Conservation (phyloP, 2,888 invertebrate species). For the Pandemis corylana region DNA sequence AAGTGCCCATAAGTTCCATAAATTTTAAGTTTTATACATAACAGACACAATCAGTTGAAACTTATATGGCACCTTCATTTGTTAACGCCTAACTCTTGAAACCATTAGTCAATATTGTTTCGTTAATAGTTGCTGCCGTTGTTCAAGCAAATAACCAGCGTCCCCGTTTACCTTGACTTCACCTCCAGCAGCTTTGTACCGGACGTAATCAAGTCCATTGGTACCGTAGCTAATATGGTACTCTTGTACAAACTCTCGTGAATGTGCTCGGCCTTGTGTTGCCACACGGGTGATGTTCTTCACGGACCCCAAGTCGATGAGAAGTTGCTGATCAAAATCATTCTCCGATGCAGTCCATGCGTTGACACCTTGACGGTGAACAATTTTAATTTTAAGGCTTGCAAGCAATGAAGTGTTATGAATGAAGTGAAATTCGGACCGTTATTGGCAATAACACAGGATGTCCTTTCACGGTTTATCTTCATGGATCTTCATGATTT, state of each 20-base stretch:
- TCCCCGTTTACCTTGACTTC: slow-evolving; percentile 91
- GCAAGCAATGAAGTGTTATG: slow-evolving; percentile 39
- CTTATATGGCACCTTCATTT: background rate
- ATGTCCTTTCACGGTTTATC: background rate
- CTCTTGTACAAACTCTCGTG: slow-evolving; percentile 96
- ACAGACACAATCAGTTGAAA: background rate
- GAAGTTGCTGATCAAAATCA: slow-evolving; percentile 96
- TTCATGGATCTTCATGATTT: background rate
- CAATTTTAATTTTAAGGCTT: slow-evolving; percentile 54
- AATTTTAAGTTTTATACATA: too few relatives aligned
- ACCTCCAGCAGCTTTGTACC: slow-evolving; percentile 95
- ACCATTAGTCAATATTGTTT: background rate
- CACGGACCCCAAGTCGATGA: slow-evolving; percentile 94
- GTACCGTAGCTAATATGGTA: slow-evolving; percentile 97
- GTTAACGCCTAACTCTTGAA: background rate
- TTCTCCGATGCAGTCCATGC: slow-evolving; percentile 96
- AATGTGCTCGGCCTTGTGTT: slow-evolving; percentile 95
- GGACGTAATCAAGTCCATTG: slow-evolving; percentile 94
- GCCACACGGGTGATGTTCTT: slow-evolving; percentile 95
- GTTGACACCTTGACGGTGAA: slow-evolving; percentile 88
- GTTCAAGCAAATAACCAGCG: slow-evolving; percentile 22
- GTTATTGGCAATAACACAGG: background rate
- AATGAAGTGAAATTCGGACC: background rate
- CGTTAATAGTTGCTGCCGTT: slow-evolving; percentile 14
- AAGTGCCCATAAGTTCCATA: background rate